Percentiles rank a stretch among this genome's conserved stretches.
phyloP scores from a whole-genome alignment of 2,113 vertebrate genomes.

The Chascanopsetta lugubris region DNA sequence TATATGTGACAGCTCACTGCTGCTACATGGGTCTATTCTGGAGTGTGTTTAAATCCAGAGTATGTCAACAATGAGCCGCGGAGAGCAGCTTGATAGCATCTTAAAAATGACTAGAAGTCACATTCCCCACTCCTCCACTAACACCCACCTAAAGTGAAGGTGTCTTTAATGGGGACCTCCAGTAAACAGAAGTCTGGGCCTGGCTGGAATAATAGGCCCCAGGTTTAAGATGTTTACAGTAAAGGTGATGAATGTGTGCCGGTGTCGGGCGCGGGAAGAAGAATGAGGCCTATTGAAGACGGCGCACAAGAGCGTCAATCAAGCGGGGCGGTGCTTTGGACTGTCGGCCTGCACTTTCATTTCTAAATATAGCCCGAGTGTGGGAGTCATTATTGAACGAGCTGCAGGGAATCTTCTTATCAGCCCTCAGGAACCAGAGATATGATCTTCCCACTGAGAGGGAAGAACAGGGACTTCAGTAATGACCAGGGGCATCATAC shows the following conservation, averaged over 20 bases:
- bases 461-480: conserved; percentile 6
- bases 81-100: conserved; percentile 38
- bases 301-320: conserved; percentile 10
- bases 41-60: background rate
- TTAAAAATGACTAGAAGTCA: conserved; percentile 30
- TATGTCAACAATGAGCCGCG: conserved; percentile 7
- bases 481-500: too few relatives aligned
- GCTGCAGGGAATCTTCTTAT: conserved; percentile 6
- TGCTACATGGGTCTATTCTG: background rate
- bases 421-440: conserved; percentile 7
- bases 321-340: conserved; percentile 3
- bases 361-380: conserved; percentile 9
- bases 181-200: conserved; percentile 32
- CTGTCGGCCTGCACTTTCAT: background rate
- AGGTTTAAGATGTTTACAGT: conserved; percentile 47
- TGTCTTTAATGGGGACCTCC: conserved; percentile 45
- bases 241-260: conserved; percentile 46
- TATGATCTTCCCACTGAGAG: conserved; percentile 13
- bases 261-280: conserved; percentile 29
- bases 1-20: background rate
- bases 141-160: conserved; percentile 40
- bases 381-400: background rate
- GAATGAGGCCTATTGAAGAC: conserved; percentile 21
- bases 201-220: conserved; percentile 17
- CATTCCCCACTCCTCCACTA: conserved; percentile 50